phyloP scores from a whole-genome alignment of 2,888 invertebrate genomes.

The Merodon equestris region DNA sequence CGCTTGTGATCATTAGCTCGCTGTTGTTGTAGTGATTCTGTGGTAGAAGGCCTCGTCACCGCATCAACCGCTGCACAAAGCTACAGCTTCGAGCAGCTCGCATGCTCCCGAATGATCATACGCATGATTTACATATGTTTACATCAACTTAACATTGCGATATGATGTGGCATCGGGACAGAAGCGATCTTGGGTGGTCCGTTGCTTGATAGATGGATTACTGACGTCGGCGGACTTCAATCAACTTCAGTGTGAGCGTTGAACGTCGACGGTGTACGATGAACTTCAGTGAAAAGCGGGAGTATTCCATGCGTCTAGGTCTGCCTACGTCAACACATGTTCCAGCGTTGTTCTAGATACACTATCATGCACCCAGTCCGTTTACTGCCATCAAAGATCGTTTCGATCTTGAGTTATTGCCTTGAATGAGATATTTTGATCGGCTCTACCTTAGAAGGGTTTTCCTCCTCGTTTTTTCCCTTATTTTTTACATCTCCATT shows the following conservation, averaged over 20 bases:
- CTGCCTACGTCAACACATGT: slow-evolving; percentile 47
- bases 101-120: slow-evolving; percentile 43
- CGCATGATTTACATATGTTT: slow-evolving; percentile 70
- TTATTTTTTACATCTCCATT: slow-evolving; percentile 32
- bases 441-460: slow-evolving; percentile 43
- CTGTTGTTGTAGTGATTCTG: slow-evolving; percentile 12
- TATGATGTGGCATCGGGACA: slow-evolving; percentile 57
- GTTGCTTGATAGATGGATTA: slow-evolving; percentile 63
- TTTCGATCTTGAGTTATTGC: slow-evolving; percentile 62
- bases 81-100: slow-evolving; percentile 27
- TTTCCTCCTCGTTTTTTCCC: too few species aligned
- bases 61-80: slow-evolving; percentile 49
- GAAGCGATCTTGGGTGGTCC: slow-evolving; percentile 59
- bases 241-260: slow-evolving; percentile 9
- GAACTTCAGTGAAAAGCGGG: slow-evolving; percentile 38
- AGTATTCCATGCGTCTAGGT: slow-evolving; percentile 17
- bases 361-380: slow-evolving; percentile 24
- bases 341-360: slow-evolving; percentile 47
- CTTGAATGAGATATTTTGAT: slow-evolving; percentile 64
- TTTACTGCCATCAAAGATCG: slow-evolving; percentile 14
- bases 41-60: slow-evolving; percentile 55
- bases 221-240: slow-evolving; percentile 67
- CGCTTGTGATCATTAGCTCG: slow-evolving; percentile 38
- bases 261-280: background rate
- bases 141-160: slow-evolving; percentile 66